phyloP scores from a whole-genome alignment of 1,140 invertebrate genomes.

The Drosophila hydei region DNA sequence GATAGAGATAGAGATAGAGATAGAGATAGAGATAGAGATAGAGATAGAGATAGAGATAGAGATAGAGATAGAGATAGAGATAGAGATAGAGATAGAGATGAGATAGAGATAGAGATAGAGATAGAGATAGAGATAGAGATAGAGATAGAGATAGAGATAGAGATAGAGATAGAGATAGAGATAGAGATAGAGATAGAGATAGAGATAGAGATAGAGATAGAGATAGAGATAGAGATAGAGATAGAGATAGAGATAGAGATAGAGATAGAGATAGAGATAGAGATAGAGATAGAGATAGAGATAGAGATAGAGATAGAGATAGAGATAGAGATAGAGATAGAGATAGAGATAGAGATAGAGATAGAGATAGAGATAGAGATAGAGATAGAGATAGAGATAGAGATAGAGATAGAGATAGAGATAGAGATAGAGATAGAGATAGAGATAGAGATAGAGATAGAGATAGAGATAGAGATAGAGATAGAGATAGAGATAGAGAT shows the following conservation, averaged over 20 bases:
- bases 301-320: background rate
- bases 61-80: background rate
- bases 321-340: background rate
- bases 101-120: background rate
- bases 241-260: background rate
- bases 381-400: background rate
- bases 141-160: background rate
- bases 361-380: background rate
- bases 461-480: background rate
- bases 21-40: background rate
- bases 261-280: background rate
- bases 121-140: background rate
- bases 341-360: background rate
- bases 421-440: background rate
- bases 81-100: background rate
- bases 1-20: background rate
- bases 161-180: background rate
- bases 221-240: background rate
- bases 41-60: background rate
- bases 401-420: background rate
- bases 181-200: background rate
- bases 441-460: background rate
- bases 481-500: background rate
- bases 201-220: background rate
- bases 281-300: background rate